These are phyloP conservation scores for Charanyca ferruginea DNA, from an alignment of 2,888 invertebrate genomes.

Conservation along the genomic window DNA sequence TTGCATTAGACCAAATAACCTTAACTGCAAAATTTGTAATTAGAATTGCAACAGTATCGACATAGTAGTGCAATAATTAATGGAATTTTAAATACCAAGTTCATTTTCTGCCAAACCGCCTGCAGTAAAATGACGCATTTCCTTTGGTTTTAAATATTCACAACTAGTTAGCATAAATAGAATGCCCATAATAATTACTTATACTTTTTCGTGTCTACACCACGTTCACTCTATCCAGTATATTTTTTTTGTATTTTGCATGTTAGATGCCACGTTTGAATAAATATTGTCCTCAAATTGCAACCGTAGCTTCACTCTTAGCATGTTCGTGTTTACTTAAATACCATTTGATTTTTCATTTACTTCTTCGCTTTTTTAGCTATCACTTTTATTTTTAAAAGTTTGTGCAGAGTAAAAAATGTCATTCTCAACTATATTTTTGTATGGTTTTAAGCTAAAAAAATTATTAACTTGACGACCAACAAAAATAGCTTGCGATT, in stretches of 20 bases:
- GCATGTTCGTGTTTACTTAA: background rate
- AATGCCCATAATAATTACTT: background rate
- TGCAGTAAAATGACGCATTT: slow-evolving; percentile 39
- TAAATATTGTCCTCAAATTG: no score
- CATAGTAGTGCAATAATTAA: slow-evolving; percentile 15
- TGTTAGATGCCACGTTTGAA: no score
- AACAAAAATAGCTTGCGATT: no score
- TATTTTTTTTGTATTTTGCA: no score
- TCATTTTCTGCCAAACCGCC: slow-evolving; percentile 35
- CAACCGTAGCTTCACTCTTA: no score
- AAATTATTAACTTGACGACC: no score
- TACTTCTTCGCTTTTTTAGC: no score
- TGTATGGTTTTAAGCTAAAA: no score
- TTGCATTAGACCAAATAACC: background rate
- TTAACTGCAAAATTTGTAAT: background rate
- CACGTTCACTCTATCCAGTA: no score
- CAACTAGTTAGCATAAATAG: slow-evolving; percentile 6
- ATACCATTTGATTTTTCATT: background rate
- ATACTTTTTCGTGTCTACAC: slow-evolving; percentile 1
- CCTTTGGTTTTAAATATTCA: slow-evolving; percentile 16
- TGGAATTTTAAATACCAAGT: slow-evolving; percentile 12
- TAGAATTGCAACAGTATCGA: background rate
- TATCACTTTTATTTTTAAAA: background rate
- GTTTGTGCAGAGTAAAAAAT: no score
- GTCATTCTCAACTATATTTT: no score